Conservation (phyloP, 2,888 invertebrate species). For the Eupithecia vulgata region DNA sequence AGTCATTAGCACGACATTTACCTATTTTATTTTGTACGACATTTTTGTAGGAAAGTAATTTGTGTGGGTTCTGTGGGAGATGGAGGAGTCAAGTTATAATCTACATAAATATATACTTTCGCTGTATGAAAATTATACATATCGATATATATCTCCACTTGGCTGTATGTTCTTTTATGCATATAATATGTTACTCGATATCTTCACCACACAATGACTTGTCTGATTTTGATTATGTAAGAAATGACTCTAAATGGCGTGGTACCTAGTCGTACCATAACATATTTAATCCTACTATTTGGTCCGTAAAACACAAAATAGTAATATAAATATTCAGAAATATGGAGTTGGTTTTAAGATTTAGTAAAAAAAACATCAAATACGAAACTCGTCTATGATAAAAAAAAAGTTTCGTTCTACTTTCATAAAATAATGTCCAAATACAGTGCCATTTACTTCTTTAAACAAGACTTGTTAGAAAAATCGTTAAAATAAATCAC, state of each 20-base stretch:
- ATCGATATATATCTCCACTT: too few relatives aligned
- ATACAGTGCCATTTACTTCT: not conserved
- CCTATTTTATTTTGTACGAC: constrained; percentile 24
- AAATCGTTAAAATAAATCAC: not conserved
- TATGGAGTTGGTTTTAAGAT: not conserved
- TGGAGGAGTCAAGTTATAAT: not conserved
- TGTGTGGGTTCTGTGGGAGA: not conserved
- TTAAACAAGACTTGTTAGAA: not conserved
- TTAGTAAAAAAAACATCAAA: too few relatives aligned
- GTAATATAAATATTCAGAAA: not conserved
- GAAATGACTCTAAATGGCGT: too few relatives aligned
- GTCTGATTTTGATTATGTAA: not conserved
- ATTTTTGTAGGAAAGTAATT: not conserved
- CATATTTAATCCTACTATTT: not conserved
- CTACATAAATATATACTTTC: too few relatives aligned
- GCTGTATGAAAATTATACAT: too few relatives aligned
- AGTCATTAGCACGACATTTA: constrained; percentile 35
- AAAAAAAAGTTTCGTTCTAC: too few relatives aligned
- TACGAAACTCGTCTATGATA: too few relatives aligned
- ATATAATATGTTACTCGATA: not conserved
- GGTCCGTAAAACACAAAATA: not conserved
- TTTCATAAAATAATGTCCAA: not conserved
- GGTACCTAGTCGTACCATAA: not conserved
- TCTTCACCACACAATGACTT: not conserved
- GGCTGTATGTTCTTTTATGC: not conserved